Evolutionary conservation across 2,888 invertebrate species (phyloP).

Genomic region (Drosophila borborema): DNA sequence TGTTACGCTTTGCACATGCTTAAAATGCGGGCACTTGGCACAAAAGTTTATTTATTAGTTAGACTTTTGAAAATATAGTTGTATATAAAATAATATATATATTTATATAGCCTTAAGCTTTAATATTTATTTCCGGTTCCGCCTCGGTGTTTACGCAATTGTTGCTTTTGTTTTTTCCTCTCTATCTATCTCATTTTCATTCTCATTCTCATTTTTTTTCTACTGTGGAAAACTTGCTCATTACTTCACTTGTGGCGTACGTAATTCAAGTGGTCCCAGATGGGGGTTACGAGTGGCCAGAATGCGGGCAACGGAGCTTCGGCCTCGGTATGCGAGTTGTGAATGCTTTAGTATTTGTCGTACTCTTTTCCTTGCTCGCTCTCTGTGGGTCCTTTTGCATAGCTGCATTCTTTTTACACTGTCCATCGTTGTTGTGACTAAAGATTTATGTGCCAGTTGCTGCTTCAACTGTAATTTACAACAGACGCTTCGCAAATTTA

Average conservation of each 20-base stretch:
- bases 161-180: conserved; percentile 14
- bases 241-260: conserved; percentile 81
- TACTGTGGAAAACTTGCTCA: conserved; percentile 52
- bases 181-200: neutral
- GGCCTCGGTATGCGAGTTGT: conserved; percentile 34
- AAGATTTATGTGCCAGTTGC: conserved; percentile 72
- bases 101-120: conserved; percentile 63
- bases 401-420: conserved; percentile 51
- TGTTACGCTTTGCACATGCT: conserved; percentile 36
- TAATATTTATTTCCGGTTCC: conserved; percentile 75
- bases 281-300: conserved; percentile 28
- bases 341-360: conserved; percentile 70
- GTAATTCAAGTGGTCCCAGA: conserved; percentile 75
- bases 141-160: conserved; percentile 33
- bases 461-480: conserved; percentile 76
- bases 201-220: conserved; percentile 18
- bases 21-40: conserved; percentile 42
- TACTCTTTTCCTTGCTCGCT: neutral
- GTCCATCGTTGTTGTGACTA: conserved; percentile 45
- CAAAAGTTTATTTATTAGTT: conserved; percentile 69
- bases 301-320: conserved; percentile 18
- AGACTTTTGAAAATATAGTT: conserved; percentile 77
- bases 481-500: conserved; percentile 64
- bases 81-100: conserved; percentile 20
- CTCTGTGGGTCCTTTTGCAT: conserved; percentile 47